A percentile compares a stretch with the other conserved stretches of the same genome.
phyloP scores from a whole-genome alignment of 2,888 invertebrate species.

The Tuberolachnus salignus region DNA sequence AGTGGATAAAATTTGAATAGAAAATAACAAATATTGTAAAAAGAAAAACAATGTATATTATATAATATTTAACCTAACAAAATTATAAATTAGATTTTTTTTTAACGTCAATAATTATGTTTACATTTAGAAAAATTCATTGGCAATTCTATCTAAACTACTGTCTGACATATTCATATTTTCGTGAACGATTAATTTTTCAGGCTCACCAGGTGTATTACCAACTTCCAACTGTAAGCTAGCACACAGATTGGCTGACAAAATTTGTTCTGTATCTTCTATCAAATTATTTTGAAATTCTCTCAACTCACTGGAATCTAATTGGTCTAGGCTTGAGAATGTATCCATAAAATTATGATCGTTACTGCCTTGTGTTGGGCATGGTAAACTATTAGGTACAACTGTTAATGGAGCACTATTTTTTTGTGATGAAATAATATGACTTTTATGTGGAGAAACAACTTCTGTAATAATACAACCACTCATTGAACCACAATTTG shows the following conservation, averaged over 20 bases:
- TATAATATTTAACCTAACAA: slow-evolving; percentile 37
- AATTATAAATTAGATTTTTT: slow-evolving; percentile 44
- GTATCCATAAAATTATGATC: slow-evolving; percentile 3
- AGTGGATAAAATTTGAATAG: slow-evolving; percentile 50
- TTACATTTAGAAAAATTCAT: slow-evolving; percentile 56
- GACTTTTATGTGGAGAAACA: background rate
- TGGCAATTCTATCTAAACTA: slow-evolving; percentile 66
- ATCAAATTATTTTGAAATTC: slow-evolving; percentile 59
- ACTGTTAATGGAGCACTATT: background rate
- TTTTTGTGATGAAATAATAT: slow-evolving; percentile 30
- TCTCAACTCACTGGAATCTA: slow-evolving; percentile 64
- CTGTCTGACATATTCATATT: slow-evolving; percentile 66
- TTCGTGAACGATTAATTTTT: slow-evolving; percentile 59
- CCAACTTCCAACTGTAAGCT: slow-evolving; percentile 65
- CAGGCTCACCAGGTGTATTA: slow-evolving; percentile 59
- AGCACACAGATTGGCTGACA: slow-evolving; percentile 65
- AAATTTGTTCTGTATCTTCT: slow-evolving; percentile 61
- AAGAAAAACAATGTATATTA: slow-evolving; percentile 29
- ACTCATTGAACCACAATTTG: slow-evolving; percentile 29
- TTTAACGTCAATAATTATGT: slow-evolving; percentile 13
- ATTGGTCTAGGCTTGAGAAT: slow-evolving; percentile 61
- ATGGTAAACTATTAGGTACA: background rate
- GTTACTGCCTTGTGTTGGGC: background rate
- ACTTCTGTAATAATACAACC: slow-evolving; percentile 45
- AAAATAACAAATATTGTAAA: slow-evolving; percentile 26